Evolutionary conservation across 2,797 vertebrate species (phyloP), one percentile per base, ranked within the genome.

Genomic region (Platalea minor): DNA sequence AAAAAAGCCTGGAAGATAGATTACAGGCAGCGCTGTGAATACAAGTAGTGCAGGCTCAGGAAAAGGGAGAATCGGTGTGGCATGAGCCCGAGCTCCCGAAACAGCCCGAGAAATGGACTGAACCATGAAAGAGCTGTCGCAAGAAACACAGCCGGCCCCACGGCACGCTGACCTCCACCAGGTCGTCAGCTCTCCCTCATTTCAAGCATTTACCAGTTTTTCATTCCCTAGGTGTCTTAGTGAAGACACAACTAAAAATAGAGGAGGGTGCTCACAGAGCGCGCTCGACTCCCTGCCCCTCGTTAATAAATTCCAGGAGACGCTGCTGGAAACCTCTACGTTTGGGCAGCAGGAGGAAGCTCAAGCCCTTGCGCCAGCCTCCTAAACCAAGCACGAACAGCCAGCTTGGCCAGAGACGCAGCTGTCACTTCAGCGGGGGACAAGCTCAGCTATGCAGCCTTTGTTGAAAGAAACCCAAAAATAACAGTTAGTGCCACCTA

Each of bases 401-500:
- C 33, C 76, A 92, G 85, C 65, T 45, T 21, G 67, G 91, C 51
- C 77, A 79, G 90, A 50, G 74, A 56, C 12, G 0, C 91, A 94
- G 83, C 67, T 89, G 85, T 60, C 83, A 51, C 90, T 95, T 79
- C 90, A 68, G 88, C 53, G 0, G 78, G 88, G 83, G 60, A 90
- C 88, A 64, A 79, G 88, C 86, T 89, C 69, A 56, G 84, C 74
- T 80, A 61, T 18, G 80, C 74, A 92, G 92, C 48, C 77, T 91
- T 82, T 67, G 70, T 68, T 91, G 77, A 94, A 89, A 92, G 8
- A n/a, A 80, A 87, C 90, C 85, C 88, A 82, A 92, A 95, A 82
- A 82, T 20, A 94, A 70, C 89, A 89, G 45, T 80, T 17, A 95
- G 79, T 90, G 92, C 91, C 94, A 94, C 91, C 87, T 80, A 91